These are phyloP conservation scores for Toxotes jaculatrix DNA, from an alignment of 2,113 vertebrate genomes.

Conservation along the genomic window DNA sequence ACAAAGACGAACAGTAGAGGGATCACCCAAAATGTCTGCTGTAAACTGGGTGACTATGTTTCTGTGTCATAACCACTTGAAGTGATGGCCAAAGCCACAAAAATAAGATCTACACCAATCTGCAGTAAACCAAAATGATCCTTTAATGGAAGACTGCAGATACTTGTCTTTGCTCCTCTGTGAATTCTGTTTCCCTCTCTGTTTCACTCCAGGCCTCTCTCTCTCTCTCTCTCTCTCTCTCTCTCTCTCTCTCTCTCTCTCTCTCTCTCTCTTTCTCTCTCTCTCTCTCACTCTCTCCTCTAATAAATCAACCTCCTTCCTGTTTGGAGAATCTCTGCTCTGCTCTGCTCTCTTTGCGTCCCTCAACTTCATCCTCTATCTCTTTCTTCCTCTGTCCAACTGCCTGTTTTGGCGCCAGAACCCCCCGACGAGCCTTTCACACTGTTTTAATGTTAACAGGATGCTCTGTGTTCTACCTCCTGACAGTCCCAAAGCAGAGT, in stretches of 20 bases:
- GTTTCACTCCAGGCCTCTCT: constrained; percentile 13
- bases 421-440: constrained; percentile 37
- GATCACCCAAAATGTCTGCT: too few species aligned
- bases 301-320: constrained; percentile 55
- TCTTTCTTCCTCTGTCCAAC: constrained; percentile 22
- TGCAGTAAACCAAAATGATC: not conserved
- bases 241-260: constrained; percentile 20
- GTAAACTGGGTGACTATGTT: too few species aligned
- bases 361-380: constrained; percentile 4
- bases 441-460: constrained; percentile 58
- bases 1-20: too few species aligned
- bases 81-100: not conserved
- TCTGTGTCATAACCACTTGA: not conserved
- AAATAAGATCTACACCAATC: not conserved
- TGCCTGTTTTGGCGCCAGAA: constrained; percentile 48
- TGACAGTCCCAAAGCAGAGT: constrained; percentile 29
- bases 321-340: constrained; percentile 51
- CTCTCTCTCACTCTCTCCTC: constrained; percentile 19
- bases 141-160: constrained; percentile 5
- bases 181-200: not conserved
- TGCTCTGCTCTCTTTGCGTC: not conserved
- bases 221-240: constrained; percentile 29
- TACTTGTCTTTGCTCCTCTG: constrained; percentile 14
- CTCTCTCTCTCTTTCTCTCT: constrained; percentile 26
- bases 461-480: constrained; percentile 46